A percentile compares a stretch with the other conserved stretches of the same genome.
Evolutionary conservation across 2,113 vertebrate genomes (phyloP).

Genomic region (Centrocercus urophasianus): DNA sequence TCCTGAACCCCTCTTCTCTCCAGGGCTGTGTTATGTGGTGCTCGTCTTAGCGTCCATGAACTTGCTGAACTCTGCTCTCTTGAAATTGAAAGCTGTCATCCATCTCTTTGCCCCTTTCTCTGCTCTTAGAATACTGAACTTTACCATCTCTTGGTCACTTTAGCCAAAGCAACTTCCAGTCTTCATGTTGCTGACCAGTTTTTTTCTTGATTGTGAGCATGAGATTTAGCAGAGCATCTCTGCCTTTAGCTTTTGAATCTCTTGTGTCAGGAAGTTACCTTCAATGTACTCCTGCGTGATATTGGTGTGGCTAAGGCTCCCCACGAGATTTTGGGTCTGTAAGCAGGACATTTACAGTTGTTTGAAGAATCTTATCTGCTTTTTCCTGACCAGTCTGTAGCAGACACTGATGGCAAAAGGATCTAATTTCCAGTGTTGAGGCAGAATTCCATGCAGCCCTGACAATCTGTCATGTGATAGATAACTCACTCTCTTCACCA

Average conservation of each 20-base stretch:
- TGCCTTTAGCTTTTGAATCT: neutral
- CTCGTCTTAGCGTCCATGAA: neutral
- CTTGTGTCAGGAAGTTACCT: neutral
- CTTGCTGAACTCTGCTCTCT: neutral
- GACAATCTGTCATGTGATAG: rapidly evolving
- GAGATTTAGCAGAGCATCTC: neutral
- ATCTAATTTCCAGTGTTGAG: neutral
- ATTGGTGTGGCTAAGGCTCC: neutral
- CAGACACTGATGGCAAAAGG: neutral
- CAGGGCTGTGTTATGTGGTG: neutral
- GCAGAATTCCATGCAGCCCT: neutral
- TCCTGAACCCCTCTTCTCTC: neutral
- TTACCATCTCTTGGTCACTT: neutral
- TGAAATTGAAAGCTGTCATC: neutral
- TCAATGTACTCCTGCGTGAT: neutral
- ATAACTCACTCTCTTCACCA: neutral
- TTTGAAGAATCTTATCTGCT: neutral
- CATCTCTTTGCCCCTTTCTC: neutral
- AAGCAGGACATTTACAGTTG: neutral
- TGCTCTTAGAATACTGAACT: neutral
- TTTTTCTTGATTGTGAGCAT: neutral
- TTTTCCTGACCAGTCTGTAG: neutral
- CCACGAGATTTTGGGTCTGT: rapidly evolving
- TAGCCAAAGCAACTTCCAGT: neutral
- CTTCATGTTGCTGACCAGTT: neutral